Base-by-base conservation (phyloP, 1,140 invertebrate species). In the Ganaspis sp. region DNA sequence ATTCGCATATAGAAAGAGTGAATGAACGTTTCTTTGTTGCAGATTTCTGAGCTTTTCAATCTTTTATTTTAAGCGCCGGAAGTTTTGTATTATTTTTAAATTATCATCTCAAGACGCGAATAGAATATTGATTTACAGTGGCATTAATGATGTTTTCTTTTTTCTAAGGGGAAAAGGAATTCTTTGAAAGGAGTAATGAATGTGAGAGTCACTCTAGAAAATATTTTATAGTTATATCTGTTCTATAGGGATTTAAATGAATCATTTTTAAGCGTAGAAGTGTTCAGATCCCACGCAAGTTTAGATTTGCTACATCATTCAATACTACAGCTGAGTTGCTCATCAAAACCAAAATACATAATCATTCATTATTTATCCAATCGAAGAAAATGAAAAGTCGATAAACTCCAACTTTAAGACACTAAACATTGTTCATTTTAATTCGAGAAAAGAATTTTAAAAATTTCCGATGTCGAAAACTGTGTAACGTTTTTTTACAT, bases 211-310 rank as follows among this genome's bases (percentile, higher is more conserved):
- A 54, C 19, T 54, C 53, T 54, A 8, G 54, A 15, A 3, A 23
- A 64, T 12, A 26, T 64, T 64, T 26, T 64, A 3, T 34, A 64
- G n/a, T 64, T 64, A 23, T 11, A 64, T 64, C 58, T 64, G 58
- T n/a, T 64, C 4, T 34, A 15, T 29, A n/a, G 12, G 11, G 23
- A 29, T 29, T 64, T 29, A 29, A 26, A 12, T 64, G 58, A 64
- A 64, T 64, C 58, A 64, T 64, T 64, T 64, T 29, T 26, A 29
- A 64, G 26, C 58, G 26, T n/a, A 4, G 23, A 64, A 29, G 21
- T 64, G 58, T 64, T 64, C 23, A 29, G 29, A 64, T 64, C 58
- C 58, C 58, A 64, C 58, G 58, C 58, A n/a, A 64, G 23, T 29
- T 15, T 26, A 64, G 58, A 64, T 29, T 64, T 29, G 23, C 12